phyloP scores from a whole-genome alignment of 2,113 vertebrate genomes.

The Dolichotis patagonum region DNA sequence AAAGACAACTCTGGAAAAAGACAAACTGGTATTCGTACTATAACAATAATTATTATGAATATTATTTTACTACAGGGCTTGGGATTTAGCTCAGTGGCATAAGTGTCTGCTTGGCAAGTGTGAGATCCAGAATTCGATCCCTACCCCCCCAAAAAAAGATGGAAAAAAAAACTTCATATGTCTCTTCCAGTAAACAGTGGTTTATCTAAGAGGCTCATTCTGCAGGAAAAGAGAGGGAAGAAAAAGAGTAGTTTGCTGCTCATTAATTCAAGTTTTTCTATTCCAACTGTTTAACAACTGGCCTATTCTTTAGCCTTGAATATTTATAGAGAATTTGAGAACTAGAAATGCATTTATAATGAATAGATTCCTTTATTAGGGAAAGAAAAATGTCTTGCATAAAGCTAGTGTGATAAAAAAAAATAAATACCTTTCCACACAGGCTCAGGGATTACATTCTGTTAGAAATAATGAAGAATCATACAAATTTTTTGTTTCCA shows the following conservation, averaged over 20 bases:
- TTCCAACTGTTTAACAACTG: slow-evolving; percentile 22
- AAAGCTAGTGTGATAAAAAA: not conserved
- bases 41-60: slow-evolving; percentile 16
- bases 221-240: not conserved
- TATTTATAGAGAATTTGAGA: slow-evolving; percentile 55
- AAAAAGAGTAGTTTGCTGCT: not conserved
- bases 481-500: not conserved
- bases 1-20: slow-evolving; percentile 34
- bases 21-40: slow-evolving; percentile 29
- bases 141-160: no score
- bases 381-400: slow-evolving; percentile 33
- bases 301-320: slow-evolving; percentile 24
- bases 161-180: no score
- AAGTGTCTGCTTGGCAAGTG: no score
- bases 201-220: slow-evolving; percentile 42
- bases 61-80: slow-evolving; percentile 31
- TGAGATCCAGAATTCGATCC: no score
- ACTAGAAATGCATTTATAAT: slow-evolving; percentile 40
- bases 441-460: not conserved
- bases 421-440: not conserved
- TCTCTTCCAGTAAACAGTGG: slow-evolving; percentile 22
- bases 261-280: slow-evolving; percentile 27
- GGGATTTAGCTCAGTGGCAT: no score
- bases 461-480: slow-evolving; percentile 46
- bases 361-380: slow-evolving; percentile 27